Conservation (phyloP, 2,113 vertebrate species). For the Thamnaconus septentrionalis region DNA sequence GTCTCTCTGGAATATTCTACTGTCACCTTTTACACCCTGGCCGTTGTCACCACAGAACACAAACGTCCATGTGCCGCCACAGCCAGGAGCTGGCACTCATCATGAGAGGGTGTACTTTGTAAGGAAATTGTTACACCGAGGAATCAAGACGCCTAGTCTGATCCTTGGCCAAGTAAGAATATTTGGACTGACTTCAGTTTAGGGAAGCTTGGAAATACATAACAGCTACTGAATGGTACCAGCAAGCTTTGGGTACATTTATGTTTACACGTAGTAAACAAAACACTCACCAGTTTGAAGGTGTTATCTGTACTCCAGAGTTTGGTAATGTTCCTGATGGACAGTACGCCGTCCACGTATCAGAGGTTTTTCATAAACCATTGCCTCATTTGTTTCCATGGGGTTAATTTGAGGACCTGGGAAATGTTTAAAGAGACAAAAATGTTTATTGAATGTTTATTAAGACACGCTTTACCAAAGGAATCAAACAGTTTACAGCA, state of each 20-base stretch:
- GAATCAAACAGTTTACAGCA: not conserved
- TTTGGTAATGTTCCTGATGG: slow-evolving; percentile 46
- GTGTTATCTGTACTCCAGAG: slow-evolving; percentile 64
- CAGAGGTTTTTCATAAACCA: slow-evolving; percentile 50
- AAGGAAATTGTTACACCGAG: slow-evolving; percentile 63
- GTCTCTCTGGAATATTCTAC: slow-evolving; percentile 63
- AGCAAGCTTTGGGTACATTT: not conserved
- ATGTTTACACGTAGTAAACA: not conserved
- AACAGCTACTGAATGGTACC: slow-evolving; percentile 5
- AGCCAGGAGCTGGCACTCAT: slow-evolving; percentile 57
- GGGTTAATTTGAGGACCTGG: slow-evolving; percentile 25
- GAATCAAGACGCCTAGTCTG: slow-evolving; percentile 37
- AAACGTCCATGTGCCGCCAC: slow-evolving; percentile 25
- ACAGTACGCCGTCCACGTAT: slow-evolving; percentile 51
- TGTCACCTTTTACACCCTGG: slow-evolving; percentile 55
- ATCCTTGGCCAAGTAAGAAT: slow-evolving; percentile 31
- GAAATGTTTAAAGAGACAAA: not conserved
- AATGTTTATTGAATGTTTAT: not conserved
- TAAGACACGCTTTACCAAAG: too few relatives aligned
- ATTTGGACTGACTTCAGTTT: slow-evolving; percentile 34
- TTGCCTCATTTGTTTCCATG: slow-evolving; percentile 29
- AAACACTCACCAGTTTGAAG: slow-evolving; percentile 42
- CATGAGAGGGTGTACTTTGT: slow-evolving; percentile 45
- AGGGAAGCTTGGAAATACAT: slow-evolving; percentile 19
- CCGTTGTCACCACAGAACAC: slow-evolving; percentile 6